phyloP scores from a whole-genome alignment of 2,113 vertebrate genomes.

The Cololabis saira region DNA sequence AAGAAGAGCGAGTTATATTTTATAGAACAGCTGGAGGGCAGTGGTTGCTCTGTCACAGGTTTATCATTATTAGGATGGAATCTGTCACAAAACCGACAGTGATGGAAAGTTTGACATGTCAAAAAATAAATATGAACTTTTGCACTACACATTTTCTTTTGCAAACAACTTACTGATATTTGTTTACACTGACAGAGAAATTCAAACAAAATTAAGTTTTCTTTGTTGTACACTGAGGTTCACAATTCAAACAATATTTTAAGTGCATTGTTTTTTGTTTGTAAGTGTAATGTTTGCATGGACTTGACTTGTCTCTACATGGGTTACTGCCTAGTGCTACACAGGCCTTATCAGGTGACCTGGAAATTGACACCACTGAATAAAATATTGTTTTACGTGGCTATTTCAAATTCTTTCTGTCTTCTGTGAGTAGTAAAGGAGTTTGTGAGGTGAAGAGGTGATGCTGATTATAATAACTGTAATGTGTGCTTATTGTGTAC shows the following conservation, averaged over 20 bases:
- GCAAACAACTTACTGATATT: too few relatives aligned
- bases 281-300: background rate
- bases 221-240: too few relatives aligned
- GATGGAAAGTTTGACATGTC: too few relatives aligned
- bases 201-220: too few relatives aligned
- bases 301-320: background rate
- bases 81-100: too few relatives aligned
- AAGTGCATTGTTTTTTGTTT: too few relatives aligned
- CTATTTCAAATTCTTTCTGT: background rate
- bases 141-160: background rate
- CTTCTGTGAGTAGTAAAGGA: conserved; percentile 1
- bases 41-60: background rate
- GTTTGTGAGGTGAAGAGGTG: conserved; percentile 24
- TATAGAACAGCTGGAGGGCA: background rate
- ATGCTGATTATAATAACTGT: conserved; percentile 21
- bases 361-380: background rate
- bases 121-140: background rate
- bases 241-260: background rate
- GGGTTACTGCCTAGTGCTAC: conserved; percentile 22
- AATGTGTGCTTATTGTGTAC: conserved; percentile 15
- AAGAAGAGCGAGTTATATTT: background rate
- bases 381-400: background rate
- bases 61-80: background rate
- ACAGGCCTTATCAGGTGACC: background rate
- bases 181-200: too few relatives aligned